These are phyloP conservation scores for Palaemon carinicauda DNA, from an alignment of 1,140 invertebrate genomes.

Conservation along the genomic window DNA sequence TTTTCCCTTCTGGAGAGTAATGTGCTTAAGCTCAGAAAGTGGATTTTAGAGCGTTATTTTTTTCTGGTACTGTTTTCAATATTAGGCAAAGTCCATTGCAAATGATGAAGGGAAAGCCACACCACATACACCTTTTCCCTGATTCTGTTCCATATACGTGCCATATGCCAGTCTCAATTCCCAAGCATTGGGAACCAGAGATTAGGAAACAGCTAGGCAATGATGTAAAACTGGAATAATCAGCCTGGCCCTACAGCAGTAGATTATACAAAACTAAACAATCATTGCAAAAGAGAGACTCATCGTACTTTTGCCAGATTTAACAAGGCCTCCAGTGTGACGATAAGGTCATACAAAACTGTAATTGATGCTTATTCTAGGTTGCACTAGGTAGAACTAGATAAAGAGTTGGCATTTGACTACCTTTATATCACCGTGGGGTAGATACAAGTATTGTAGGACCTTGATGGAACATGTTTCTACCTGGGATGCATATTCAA, in stretches of 20 bases:
- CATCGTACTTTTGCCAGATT: background rate
- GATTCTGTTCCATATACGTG: too few relatives aligned
- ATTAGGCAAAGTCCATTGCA: too few relatives aligned
- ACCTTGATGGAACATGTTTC: constrained; percentile 4
- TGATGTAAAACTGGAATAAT: too few relatives aligned
- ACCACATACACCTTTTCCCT: too few relatives aligned
- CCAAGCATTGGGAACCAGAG: too few relatives aligned
- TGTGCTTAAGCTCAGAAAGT: too few relatives aligned
- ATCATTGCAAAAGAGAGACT: background rate
- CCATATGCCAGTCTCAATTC: too few relatives aligned
- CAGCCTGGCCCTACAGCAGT: background rate
- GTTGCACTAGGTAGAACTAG: constrained; percentile 2
- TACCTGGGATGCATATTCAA: constrained; percentile 14
- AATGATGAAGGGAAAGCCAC: too few relatives aligned
- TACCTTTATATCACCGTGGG: constrained; percentile 13
- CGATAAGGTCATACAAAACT: constrained; percentile 2
- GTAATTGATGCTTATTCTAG: constrained; percentile 2
- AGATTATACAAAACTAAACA: constrained; percentile 9
- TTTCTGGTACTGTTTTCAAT: too few relatives aligned
- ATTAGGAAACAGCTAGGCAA: too few relatives aligned
- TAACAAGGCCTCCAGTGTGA: constrained; percentile 15
- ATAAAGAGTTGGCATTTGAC: background rate
- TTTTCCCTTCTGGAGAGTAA: too few relatives aligned
- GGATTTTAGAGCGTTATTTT: too few relatives aligned
- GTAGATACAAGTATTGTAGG: background rate